These are phyloP conservation scores for Hoplias malabaricus DNA, from an alignment of 2,113 vertebrate species.

Conservation along the genomic window DNA sequence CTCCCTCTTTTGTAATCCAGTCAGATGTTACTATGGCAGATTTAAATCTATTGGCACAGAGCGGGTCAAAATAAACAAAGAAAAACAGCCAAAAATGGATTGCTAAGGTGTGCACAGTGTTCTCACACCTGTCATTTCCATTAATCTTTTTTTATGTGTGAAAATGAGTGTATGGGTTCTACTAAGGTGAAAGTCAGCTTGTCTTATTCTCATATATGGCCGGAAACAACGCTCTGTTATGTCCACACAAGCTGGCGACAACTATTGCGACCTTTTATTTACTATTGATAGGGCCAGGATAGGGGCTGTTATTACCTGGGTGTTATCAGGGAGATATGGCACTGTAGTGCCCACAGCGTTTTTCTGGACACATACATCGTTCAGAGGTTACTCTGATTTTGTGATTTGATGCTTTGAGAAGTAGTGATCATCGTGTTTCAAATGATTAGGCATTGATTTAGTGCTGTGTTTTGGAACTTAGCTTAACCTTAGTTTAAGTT, in stretches of 20 bases:
- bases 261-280: conserved; percentile 8
- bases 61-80: no score
- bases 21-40: no score
- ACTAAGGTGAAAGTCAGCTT: conserved; percentile 26
- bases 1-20: no score
- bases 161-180: background rate
- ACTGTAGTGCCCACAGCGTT: background rate
- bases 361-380: background rate
- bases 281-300: conserved; percentile 1
- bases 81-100: no score
- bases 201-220: background rate
- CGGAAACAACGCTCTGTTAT: background rate
- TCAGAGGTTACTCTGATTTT: background rate
- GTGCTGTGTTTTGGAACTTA: no score
- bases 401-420: background rate
- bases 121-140: no score
- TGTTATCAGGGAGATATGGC: conserved; percentile 5
- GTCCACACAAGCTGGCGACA: conserved; percentile 12
- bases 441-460: no score
- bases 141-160: background rate
- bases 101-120: no score
- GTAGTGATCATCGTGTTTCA: no score
- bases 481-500: no score
- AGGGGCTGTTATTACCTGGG: conserved; percentile 6
- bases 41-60: no score